Evolutionary conservation across 2,797 vertebrate genomes (phyloP), one percentile per base, ranked within the genome.

Genomic region (Enteromius radiatus): DNA sequence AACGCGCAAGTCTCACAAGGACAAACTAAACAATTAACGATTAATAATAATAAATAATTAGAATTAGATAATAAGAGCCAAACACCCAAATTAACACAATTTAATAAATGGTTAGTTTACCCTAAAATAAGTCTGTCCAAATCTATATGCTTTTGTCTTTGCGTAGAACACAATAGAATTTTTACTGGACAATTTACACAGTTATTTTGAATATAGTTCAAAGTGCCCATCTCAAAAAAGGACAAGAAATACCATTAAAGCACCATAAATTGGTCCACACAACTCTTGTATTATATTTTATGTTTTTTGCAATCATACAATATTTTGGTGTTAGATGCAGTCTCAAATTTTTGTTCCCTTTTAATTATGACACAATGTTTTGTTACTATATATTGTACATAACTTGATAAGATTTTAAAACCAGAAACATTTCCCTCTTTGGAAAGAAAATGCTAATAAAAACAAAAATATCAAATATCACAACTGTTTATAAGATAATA

Each of bases 11-110:
- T 33, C 28, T 65, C 1, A 74, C 21, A 43, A 75, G 28, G 17
- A 28, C 7, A 68, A 67, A 68, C 36, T 33, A 9, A 63, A 38
- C 54, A 41, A 33, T 59, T 59, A 38, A 14, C 15, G 52, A 11
- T 47, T 47, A 2, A 23, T 1, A 59, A 19, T 36, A 77, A 49
- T 74, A 49, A 70, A 17, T 77, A n/a, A 64, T 10, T 52, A 80
- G 76, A 84, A 33, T 54, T 17, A 65, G 59, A 33, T 9, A 65
- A 3, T 31, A 14, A 21, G 9, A 41, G 33, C 6, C n/a, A 28
- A 76, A 76, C 12, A 54, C 38, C 14, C 9, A 59, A 75, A 19
- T 68, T 43, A 26, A 31, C 67, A 61, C 65, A 74, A 74, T n/a
- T 12, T n/a, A n/a, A n/a, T 49, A 78, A 67, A 76, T 2, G 23